Conservation (phyloP, 2,888 invertebrate species). For the Scaptomyza caliginosa region DNA sequence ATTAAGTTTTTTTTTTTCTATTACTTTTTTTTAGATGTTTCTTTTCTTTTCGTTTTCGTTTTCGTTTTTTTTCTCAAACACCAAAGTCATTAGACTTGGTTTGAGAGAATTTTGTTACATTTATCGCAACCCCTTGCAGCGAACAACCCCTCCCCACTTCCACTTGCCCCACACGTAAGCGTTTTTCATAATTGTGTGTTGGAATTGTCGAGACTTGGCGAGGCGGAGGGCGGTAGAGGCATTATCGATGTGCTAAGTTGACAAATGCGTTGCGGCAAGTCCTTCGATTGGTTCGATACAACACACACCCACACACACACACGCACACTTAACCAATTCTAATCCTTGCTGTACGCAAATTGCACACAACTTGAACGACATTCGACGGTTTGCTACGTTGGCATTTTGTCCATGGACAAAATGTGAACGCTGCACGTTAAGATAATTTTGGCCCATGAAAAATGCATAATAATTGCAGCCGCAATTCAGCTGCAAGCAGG, state of each 20-base stretch:
- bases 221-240: background rate
- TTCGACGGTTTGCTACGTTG: conserved; percentile 12
- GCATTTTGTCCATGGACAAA: conserved; percentile 35
- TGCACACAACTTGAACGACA: conserved; percentile 48
- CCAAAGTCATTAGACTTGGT: conserved; percentile 28
- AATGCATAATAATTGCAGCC: conserved; percentile 62
- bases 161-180: conserved; percentile 11
- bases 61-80: conserved; percentile 5
- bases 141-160: too few species aligned
- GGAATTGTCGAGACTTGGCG: conserved; percentile 36
- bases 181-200: conserved; percentile 69
- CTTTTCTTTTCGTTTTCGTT: conserved; percentile 32
- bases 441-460: conserved; percentile 61
- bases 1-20: conserved; percentile 15
- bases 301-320: background rate
- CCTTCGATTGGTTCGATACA: background rate
- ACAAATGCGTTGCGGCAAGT: conserved; percentile 56
- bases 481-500: background rate
- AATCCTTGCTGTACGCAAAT: conserved; percentile 38
- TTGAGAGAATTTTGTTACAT: conserved; percentile 32
- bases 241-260: conserved; percentile 76
- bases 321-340: background rate
- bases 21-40: conserved; percentile 20
- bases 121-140: conserved; percentile 37
- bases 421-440: conserved; percentile 3